These are phyloP conservation scores for Aleiodes testaceus DNA, from an alignment of 2,888 invertebrate genomes.

Conservation along the genomic window DNA sequence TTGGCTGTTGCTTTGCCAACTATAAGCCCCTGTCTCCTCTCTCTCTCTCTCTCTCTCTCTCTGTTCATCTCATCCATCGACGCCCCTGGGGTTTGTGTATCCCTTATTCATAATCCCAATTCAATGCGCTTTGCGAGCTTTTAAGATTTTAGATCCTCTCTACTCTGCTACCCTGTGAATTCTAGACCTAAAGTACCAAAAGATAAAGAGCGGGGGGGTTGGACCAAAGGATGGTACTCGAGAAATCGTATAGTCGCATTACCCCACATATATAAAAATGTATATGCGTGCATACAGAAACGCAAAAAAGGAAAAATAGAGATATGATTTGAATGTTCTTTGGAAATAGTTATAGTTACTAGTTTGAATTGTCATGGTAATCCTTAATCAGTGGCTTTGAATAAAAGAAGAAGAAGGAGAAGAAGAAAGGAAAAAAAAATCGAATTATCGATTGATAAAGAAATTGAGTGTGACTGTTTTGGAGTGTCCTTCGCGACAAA, in stretches of 20 bases:
- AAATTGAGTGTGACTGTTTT: conserved; percentile 13
- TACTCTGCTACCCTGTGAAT: conserved; percentile 32
- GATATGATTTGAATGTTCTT: too few species aligned
- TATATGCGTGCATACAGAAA: background rate
- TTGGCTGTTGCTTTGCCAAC: conserved; percentile 28
- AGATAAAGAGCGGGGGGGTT: background rate
- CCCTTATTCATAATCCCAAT: conserved; percentile 68
- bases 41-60: conserved; percentile 36
- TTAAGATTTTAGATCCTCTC: conserved; percentile 60
- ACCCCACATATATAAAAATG: conserved; percentile 32
- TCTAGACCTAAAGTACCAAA: conserved; percentile 3
- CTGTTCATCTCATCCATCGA: conserved; percentile 59
- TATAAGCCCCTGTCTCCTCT: conserved; percentile 8
- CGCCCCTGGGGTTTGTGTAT: conserved; percentile 62
- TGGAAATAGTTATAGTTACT: too few species aligned
- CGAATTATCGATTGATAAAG: conserved; percentile 22
- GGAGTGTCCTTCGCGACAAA: conserved; percentile 10
- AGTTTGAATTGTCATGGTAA: conserved; percentile 7
- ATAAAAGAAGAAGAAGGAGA: too few species aligned
- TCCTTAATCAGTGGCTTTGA: conserved; percentile 7
- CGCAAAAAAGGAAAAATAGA: conserved; percentile 7
- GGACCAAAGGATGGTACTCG: conserved; percentile 29
- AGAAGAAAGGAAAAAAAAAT: background rate
- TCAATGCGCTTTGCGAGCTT: conserved; percentile 68
- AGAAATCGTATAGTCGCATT: conserved; percentile 48